Conservation (phyloP, 1,140 invertebrate genomes). For the Euschistus heros region DNA sequence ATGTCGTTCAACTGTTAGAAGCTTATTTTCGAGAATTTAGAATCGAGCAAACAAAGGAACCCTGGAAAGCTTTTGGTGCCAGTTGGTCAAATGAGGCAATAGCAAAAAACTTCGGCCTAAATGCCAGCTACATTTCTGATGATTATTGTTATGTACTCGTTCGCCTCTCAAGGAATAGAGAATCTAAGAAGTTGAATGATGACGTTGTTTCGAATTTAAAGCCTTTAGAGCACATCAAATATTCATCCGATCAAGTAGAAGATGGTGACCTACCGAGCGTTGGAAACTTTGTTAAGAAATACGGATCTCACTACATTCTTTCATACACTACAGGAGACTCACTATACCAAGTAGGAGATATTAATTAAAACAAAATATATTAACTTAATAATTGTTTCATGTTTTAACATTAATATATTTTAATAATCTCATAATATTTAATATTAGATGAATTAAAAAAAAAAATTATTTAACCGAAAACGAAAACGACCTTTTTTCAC, state of each 20-base stretch:
- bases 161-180: constrained; percentile 47
- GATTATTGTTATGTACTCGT: constrained; percentile 73
- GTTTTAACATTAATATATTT: too few species aligned
- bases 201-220: too few species aligned
- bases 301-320: constrained; percentile 73
- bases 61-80: constrained; percentile 73
- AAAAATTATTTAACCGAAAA: too few species aligned
- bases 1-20: constrained; percentile 59
- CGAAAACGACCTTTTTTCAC: too few species aligned
- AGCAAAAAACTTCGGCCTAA: constrained; percentile 69
- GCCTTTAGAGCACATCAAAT: constrained; percentile 46
- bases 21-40: constrained; percentile 76
- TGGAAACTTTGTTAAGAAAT: constrained; percentile 63
- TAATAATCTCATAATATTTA: too few species aligned
- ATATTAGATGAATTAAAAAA: too few species aligned
- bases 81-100: constrained; percentile 67
- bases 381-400: too few species aligned
- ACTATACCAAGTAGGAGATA: constrained; percentile 40
- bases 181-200: not conserved
- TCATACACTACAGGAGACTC: constrained; percentile 77
- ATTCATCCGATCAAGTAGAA: constrained; percentile 53
- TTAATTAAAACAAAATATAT: not conserved
- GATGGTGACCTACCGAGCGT: constrained; percentile 59
- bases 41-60: constrained; percentile 64
- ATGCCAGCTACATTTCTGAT: constrained; percentile 59